Evolutionary conservation across 1,140 invertebrate species (phyloP).

Genomic region (Branchinecta lynchi): DNA sequence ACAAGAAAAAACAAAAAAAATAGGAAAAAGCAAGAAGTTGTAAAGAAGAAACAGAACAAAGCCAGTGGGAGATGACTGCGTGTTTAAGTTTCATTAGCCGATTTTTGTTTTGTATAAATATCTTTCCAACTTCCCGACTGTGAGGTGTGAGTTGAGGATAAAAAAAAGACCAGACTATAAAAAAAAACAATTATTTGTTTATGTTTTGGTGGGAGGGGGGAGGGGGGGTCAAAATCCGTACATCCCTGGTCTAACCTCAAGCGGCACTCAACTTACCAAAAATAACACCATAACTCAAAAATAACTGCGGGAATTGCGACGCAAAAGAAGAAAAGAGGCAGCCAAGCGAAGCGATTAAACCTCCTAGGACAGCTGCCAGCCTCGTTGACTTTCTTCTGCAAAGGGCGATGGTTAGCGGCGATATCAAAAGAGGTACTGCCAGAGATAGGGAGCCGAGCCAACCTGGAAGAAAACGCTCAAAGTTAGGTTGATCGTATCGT

Average conservation of each 20-base stretch:
- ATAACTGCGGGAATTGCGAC: constrained; percentile 71
- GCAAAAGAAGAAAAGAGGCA: constrained; percentile 71
- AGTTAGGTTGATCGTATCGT: too few relatives aligned
- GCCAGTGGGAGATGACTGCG: too few relatives aligned
- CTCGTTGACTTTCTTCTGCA: constrained; percentile 69
- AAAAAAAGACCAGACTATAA: too few relatives aligned
- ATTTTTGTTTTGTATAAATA: too few relatives aligned
- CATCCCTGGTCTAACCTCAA: neutral
- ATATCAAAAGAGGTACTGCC: constrained; percentile 57
- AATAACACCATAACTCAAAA: constrained; percentile 60
- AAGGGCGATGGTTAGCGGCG: constrained; percentile 65
- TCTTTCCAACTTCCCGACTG: too few relatives aligned
- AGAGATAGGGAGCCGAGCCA: constrained; percentile 68
- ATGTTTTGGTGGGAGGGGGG: neutral
- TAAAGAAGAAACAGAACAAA: too few relatives aligned
- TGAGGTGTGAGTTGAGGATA: too few relatives aligned
- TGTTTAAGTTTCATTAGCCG: too few relatives aligned
- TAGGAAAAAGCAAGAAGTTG: too few relatives aligned
- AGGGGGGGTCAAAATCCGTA: neutral
- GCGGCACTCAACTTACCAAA: constrained; percentile 37
- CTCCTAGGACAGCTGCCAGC: constrained; percentile 71
- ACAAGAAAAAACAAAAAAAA: too few relatives aligned
- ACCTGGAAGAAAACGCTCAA: constrained; percentile 41
- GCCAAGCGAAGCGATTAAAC: constrained; percentile 63
- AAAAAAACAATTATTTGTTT: neutral